Conservation (phyloP, 92 coral and sea anemone genomes). For the Desmophyllum pertusum region DNA sequence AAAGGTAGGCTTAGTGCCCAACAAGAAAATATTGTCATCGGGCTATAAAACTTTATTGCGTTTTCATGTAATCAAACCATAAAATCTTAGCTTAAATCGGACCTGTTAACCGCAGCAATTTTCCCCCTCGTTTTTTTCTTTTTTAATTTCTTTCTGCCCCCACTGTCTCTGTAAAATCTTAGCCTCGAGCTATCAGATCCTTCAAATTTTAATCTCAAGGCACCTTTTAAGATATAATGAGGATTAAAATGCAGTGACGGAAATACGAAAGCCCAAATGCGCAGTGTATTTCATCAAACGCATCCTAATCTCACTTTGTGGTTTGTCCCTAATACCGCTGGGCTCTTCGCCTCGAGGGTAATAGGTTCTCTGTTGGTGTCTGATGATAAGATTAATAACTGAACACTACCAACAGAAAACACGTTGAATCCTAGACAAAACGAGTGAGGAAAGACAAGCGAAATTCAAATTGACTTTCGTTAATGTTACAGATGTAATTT, state of each 20-base stretch:
- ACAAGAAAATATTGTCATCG: not conserved
- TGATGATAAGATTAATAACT: conserved; percentile 12
- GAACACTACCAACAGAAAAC: not conserved
- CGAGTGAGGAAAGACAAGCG: not conserved
- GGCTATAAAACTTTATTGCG: conserved; percentile 10
- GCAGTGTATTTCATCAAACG: conserved; percentile 26
- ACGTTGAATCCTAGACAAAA: not conserved
- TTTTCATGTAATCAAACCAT: conserved; percentile 12
- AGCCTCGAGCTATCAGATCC: conserved; percentile 18
- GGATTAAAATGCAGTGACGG: conserved; percentile 48
- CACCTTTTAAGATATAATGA: conserved; percentile 20
- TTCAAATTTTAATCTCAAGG: conserved; percentile 26
- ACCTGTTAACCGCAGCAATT: conserved; percentile 45
- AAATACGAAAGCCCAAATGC: conserved; percentile 39
- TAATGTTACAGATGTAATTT: not conserved
- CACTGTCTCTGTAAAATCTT: not conserved
- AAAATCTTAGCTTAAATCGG: conserved; percentile 7
- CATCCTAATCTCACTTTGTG: conserved; percentile 44
- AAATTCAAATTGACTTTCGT: not conserved
- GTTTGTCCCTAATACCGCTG: conserved; percentile 33
- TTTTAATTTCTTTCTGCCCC: not conserved
- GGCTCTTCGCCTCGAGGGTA: conserved; percentile 13
- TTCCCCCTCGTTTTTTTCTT: not conserved
- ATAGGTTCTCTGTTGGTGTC: conserved; percentile 12
- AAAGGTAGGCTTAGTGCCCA: not conserved